These are phyloP conservation scores for Clarias platycephalus DNA, from an alignment of 2,797 vertebrate species.

Conservation along the genomic window DNA sequence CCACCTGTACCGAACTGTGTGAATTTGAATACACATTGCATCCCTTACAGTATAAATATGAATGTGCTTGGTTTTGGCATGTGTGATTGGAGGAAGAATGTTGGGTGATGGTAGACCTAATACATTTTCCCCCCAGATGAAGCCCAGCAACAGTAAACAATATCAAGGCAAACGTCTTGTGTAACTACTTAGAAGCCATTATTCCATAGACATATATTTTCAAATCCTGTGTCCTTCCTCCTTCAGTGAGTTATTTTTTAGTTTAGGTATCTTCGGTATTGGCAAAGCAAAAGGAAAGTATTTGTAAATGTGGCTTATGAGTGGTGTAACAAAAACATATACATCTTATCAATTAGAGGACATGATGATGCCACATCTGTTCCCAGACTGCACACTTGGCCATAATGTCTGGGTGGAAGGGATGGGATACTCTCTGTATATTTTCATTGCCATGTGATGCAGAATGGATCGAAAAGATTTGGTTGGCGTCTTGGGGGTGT, in stretches of 20 bases:
- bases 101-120: not conserved
- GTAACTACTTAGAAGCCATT: not conserved
- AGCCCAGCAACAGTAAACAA: not conserved
- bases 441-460: not conserved
- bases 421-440: not conserved
- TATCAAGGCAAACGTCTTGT: not conserved
- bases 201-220: not conserved
- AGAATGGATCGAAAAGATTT: not conserved
- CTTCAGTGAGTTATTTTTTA: not conserved
- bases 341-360: not conserved
- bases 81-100: not conserved
- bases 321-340: not conserved
- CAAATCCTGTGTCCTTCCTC: not conserved
- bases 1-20: no score
- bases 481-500: not conserved
- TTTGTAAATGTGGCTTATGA: not conserved
- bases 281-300: not conserved
- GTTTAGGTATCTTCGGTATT: not conserved
- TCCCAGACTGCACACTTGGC: not conserved
- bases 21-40: no score
- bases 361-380: not conserved
- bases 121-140: no score
- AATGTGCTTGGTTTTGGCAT: no score
- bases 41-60: no score
- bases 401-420: not conserved